Evolutionary conservation across 2,113 vertebrate species (phyloP).

Genomic region (Tenebrosternarchus preto): DNA sequence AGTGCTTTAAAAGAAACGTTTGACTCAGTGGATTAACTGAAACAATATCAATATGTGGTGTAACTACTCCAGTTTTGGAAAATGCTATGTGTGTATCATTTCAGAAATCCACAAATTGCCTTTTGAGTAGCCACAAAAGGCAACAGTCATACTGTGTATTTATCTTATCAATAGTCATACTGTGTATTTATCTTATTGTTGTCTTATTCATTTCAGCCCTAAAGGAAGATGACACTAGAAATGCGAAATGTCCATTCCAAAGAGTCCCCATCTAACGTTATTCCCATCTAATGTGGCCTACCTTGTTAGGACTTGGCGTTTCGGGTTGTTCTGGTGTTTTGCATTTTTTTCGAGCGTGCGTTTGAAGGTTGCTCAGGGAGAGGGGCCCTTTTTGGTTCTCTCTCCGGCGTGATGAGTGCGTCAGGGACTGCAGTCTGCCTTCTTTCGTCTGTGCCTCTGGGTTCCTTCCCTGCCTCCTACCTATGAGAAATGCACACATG

Average conservation of each 20-base stretch:
- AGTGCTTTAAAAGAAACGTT: not conserved
- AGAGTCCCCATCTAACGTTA: not conserved
- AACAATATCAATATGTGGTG: no score
- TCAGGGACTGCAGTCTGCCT: conserved; percentile 5
- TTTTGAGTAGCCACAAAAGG: not conserved
- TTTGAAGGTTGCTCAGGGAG: conserved; percentile 25
- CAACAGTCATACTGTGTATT: not conserved
- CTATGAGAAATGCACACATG: conserved; percentile 34
- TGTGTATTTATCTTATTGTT: no score
- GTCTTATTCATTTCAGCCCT: no score
- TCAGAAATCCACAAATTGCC: not conserved
- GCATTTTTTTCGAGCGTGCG: not conserved
- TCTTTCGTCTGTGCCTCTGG: not conserved
- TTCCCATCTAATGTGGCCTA: conserved; percentile 3
- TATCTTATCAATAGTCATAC: no score
- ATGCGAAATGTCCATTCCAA: no score
- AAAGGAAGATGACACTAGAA: no score
- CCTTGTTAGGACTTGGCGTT: not conserved
- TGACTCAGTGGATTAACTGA: not conserved
- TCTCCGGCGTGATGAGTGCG: not conserved
- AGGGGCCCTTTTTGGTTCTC: conserved; percentile 30
- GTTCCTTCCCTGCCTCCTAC: conserved; percentile 18
- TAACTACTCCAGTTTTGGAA: not conserved
- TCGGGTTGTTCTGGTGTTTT: not conserved
- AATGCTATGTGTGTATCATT: not conserved